A percentile compares a stretch with the other conserved stretches of the same genome.
phyloP scores from a whole-genome alignment of 2,113 vertebrate genomes.

The Pao palembangensis region DNA sequence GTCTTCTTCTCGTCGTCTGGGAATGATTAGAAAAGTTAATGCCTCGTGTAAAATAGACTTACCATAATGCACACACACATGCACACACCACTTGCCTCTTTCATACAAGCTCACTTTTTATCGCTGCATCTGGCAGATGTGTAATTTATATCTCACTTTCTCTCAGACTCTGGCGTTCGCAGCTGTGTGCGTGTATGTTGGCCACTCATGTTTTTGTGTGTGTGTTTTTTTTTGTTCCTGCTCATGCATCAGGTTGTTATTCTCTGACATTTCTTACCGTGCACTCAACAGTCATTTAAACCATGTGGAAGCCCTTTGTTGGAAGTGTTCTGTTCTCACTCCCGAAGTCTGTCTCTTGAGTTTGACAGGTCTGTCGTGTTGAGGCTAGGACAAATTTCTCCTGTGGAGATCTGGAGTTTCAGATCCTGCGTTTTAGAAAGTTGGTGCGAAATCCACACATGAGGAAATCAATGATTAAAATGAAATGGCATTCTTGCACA shows the following conservation, averaged over 20 bases:
- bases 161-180: conserved; percentile 53
- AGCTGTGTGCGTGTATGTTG: conserved; percentile 43
- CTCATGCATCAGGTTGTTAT: conserved; percentile 40
- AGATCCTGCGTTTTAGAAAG: conserved; percentile 23
- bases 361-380: conserved; percentile 47
- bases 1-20: conserved; percentile 63
- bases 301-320: conserved; percentile 62
- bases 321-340: conserved; percentile 36
- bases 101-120: conserved; percentile 30
- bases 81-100: conserved; percentile 7
- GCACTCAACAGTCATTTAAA: conserved; percentile 28
- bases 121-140: conserved; percentile 54
- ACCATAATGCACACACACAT: conserved; percentile 45
- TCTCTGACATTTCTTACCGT: conserved; percentile 31
- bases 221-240: conserved; percentile 16
- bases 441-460: conserved; percentile 26
- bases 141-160: conserved; percentile 57
- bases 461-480: conserved; percentile 42
- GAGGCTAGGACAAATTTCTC: conserved; percentile 30
- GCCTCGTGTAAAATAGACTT: conserved; percentile 64
- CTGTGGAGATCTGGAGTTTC: conserved; percentile 26
- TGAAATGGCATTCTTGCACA: conserved; percentile 14
- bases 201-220: neutral
- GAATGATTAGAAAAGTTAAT: conserved; percentile 67
- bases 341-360: conserved; percentile 25